Base-by-base conservation (phyloP, 2,113 vertebrate genomes). In the Agapornis roseicollis region DNA sequence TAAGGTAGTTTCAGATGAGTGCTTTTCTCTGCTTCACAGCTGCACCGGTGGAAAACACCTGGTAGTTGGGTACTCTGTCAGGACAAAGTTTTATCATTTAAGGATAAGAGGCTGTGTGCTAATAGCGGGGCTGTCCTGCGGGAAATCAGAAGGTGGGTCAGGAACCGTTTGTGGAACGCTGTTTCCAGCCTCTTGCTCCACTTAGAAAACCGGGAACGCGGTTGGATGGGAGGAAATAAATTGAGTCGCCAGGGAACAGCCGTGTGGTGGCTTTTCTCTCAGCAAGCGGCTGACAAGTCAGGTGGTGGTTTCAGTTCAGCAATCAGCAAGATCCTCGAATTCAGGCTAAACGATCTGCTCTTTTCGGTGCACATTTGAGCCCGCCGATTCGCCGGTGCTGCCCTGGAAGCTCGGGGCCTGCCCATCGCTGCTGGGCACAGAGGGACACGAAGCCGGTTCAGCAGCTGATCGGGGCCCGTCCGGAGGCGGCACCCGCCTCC, bases 381-480 rank as follows among this genome's bases (percentile, higher is more conserved):
- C 44, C 55, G 10, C 63, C 19, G 22, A 12, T 49, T 66, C 25
- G 9, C 65, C 22, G 15, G 14, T 44, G 60, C 27, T 19, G 29
- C 23, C 22, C 22, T 23, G 49, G 42, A 64, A n/a, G 80, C 39
- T 64, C 27, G 7, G 15, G 13, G 16, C 58, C 49, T 29, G n/a
- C 13, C 16, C 7, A 9, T 25, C 15, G 50, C 25, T 13, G 56
- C 39, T 14, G 15, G 33, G 56, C 33, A 23, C 56, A n/a, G 56
- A 23, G 13, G 13, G 33, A 10, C 33, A 13, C 11, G 33, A 23
- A n/a, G 13, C 56, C 25, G 15, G 11, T 61, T 23, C 28, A 11
- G 41, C 35, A 27, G 13, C 6, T 11, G 49, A 12, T 3, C 14
- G 2, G n/a, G 1, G 9, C 1, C 18, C 35, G 19, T 10, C 29